These are phyloP conservation scores for Arremon aurantiirostris DNA, from an alignment of 2,797 vertebrate genomes.

Conservation along the genomic window DNA sequence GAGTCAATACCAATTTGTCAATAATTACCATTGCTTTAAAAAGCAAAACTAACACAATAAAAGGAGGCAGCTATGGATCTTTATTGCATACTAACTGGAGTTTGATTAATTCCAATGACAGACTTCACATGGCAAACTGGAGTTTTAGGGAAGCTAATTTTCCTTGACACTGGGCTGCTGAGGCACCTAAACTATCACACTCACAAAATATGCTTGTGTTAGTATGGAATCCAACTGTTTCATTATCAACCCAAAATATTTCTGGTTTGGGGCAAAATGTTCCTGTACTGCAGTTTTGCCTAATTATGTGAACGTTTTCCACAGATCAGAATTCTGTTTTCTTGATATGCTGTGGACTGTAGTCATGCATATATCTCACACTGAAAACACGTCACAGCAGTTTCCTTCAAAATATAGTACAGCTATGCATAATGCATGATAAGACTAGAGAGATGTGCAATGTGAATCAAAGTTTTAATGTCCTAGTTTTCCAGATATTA, in stretches of 20 bases:
- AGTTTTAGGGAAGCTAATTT: neutral
- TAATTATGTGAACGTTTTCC: neutral
- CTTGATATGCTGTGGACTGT: neutral
- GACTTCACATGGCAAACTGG: neutral
- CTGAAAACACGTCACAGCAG: conserved; percentile 30
- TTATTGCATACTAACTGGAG: neutral
- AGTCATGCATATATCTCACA: neutral
- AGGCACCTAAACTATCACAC: neutral
- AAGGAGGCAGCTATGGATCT: neutral
- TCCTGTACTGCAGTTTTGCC: neutral
- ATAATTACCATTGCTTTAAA: conserved; percentile 21
- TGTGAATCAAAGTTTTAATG: conserved; percentile 55
- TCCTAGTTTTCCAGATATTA: conserved; percentile 53
- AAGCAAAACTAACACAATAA: neutral
- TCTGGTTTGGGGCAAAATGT: neutral
- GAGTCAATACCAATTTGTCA: conserved; percentile 14
- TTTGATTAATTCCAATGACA: neutral
- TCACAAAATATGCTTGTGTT: neutral
- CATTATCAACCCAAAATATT: neutral
- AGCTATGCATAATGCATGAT: conserved; percentile 45
- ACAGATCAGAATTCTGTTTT: neutral
- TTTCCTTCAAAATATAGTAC: conserved; percentile 46
- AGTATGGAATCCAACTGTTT: neutral
- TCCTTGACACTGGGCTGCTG: neutral
- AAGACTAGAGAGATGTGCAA: neutral